Conservation (phyloP, 1,140 invertebrate species). For the Plectus sambesii region DNA sequence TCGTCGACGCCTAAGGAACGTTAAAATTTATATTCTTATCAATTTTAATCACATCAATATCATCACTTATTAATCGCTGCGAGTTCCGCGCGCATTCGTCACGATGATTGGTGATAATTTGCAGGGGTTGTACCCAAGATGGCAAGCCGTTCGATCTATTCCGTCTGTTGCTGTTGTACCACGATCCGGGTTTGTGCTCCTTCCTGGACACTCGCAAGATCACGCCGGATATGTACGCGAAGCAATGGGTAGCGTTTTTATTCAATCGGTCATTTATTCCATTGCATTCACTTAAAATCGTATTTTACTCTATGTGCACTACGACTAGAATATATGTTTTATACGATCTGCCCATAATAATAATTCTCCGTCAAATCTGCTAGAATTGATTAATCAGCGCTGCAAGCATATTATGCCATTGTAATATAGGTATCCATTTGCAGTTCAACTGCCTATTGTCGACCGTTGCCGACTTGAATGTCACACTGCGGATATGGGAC, state of each 20-base stretch:
- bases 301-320: not conserved
- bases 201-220: conserved; percentile 90
- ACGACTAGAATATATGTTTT: conserved; percentile 7
- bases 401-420: too few species aligned
- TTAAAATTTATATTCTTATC: too few species aligned
- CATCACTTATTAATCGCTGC: too few species aligned
- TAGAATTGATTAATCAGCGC: too few species aligned
- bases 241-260: conserved; percentile 61
- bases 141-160: conserved; percentile 56
- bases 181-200: conserved; percentile 91
- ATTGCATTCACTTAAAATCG: too few species aligned
- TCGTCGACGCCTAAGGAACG: too few species aligned
- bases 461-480: too few species aligned
- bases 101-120: conserved; percentile 28
- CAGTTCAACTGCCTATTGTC: too few species aligned
- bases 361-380: too few species aligned
- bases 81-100: too few species aligned
- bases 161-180: conserved; percentile 82
- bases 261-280: conserved; percentile 46
- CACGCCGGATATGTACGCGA: conserved; percentile 76
- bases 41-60: conserved; percentile 7
- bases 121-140: conserved; percentile 53
- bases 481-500: not conserved
- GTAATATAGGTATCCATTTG: too few species aligned
- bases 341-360: too few species aligned